Evolutionary conservation across 2,113 vertebrate genomes (phyloP).

Genomic region (Mellivora capensis): DNA sequence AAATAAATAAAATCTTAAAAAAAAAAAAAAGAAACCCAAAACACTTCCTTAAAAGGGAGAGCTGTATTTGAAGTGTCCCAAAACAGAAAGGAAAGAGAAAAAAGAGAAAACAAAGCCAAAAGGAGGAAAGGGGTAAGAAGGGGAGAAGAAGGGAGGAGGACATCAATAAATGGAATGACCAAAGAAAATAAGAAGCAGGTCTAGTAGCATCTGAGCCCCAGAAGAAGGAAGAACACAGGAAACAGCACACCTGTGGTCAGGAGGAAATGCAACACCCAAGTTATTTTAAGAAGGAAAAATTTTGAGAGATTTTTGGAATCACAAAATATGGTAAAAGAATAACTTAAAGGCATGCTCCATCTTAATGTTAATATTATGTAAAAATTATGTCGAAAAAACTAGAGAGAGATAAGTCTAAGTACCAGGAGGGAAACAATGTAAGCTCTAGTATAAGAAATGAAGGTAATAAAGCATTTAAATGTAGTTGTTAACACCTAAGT

Average conservation of each 20-base stretch:
- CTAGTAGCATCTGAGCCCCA: background rate
- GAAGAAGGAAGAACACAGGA: background rate
- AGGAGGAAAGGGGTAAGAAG: background rate
- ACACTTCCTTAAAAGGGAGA: background rate
- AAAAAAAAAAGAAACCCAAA: too few relatives aligned
- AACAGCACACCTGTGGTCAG: background rate
- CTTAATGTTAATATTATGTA: background rate
- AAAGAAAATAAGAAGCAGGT: background rate
- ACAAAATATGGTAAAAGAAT: background rate
- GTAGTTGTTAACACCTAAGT: background rate
- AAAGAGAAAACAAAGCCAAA: background rate
- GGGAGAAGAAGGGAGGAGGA: too few relatives aligned
- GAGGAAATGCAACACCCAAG: background rate
- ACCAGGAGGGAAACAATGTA: background rate
- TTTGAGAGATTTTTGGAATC: background rate
- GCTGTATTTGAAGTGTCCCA: background rate
- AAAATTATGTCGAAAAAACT: background rate
- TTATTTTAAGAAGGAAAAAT: background rate
- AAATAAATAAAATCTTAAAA: too few relatives aligned
- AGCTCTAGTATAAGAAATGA: background rate
- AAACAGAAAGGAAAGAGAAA: background rate
- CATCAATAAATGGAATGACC: background rate
- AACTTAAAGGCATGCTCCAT: background rate
- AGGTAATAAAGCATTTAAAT: background rate
- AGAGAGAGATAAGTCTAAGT: background rate